A percentile compares a stretch with the other conserved stretches of the same genome.
Conservation (phyloP, 2,888 invertebrate genomes). For the Rotaria socialis region DNA sequence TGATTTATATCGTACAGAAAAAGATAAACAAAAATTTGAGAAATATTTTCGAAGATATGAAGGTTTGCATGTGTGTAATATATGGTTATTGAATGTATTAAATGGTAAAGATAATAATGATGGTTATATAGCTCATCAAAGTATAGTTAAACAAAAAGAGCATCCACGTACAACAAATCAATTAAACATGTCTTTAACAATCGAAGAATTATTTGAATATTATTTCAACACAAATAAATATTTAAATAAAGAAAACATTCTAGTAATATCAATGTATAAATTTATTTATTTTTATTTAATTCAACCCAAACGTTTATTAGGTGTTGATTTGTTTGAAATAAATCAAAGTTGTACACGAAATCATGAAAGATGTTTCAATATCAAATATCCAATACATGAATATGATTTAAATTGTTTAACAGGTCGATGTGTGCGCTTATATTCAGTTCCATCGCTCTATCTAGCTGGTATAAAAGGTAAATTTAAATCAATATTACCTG, state of each 20-base stretch:
- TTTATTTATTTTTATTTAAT: background rate
- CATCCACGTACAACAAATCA: background rate
- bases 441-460: too few species aligned
- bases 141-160: background rate
- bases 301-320: background rate
- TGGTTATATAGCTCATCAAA: background rate
- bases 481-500: too few species aligned
- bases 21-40: background rate
- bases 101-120: background rate
- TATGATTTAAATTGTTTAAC: too few species aligned
- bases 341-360: background rate
- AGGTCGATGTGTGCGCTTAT: too few species aligned
- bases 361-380: background rate
- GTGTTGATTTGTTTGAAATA: background rate
- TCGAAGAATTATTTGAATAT: background rate
- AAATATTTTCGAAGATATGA: too few species aligned
- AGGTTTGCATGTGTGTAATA: background rate
- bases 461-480: too few species aligned
- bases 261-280: background rate
- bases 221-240: background rate
- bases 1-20: background rate
- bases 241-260: background rate
- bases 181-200: slow-evolving; percentile 2
- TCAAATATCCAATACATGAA: too few species aligned
- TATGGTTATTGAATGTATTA: background rate